phyloP scores from a whole-genome alignment of 2,113 vertebrate species.

The Aspiorhynchus laticeps region DNA sequence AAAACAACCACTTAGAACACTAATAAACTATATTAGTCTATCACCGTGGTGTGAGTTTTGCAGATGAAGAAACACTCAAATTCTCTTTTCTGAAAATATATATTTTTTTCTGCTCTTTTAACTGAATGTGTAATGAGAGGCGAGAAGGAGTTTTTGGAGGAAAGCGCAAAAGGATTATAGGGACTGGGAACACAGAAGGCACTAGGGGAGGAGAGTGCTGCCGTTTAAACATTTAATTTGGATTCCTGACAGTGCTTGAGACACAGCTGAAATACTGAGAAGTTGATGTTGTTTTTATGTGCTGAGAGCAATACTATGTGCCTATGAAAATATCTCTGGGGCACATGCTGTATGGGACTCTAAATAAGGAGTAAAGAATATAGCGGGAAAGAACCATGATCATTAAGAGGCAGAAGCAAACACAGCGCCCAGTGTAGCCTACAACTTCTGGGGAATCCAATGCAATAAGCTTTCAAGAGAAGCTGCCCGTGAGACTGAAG shows the following conservation, averaged over 20 bases:
- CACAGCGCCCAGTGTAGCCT: neutral
- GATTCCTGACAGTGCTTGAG: slow-evolving; percentile 15
- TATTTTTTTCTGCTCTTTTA: neutral
- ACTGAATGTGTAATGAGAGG: neutral
- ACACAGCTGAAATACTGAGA: slow-evolving; percentile 8
- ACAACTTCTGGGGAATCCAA: slow-evolving; percentile 10
- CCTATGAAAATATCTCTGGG: neutral
- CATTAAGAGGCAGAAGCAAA: slow-evolving; percentile 15
- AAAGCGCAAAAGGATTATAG: neutral
- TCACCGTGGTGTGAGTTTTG: neutral
- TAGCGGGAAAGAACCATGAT: neutral
- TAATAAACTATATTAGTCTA: neutral
- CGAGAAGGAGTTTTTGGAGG: neutral
- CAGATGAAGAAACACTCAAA: neutral
- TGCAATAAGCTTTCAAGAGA: neutral
- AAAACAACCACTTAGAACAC: neutral
- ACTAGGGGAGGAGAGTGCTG: neutral
- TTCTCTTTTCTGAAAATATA: neutral
- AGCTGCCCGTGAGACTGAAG: neutral
- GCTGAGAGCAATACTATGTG: slow-evolving; percentile 3
- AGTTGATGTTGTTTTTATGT: slow-evolving; percentile 6
- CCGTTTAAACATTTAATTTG: slow-evolving; percentile 26
- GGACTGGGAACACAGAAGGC: slow-evolving; percentile 1
- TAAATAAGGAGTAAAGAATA: neutral
- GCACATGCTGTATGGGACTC: neutral